Evolutionary conservation across 2,113 vertebrate species (phyloP).

Genomic region (Arvicanthis niloticus): DNA sequence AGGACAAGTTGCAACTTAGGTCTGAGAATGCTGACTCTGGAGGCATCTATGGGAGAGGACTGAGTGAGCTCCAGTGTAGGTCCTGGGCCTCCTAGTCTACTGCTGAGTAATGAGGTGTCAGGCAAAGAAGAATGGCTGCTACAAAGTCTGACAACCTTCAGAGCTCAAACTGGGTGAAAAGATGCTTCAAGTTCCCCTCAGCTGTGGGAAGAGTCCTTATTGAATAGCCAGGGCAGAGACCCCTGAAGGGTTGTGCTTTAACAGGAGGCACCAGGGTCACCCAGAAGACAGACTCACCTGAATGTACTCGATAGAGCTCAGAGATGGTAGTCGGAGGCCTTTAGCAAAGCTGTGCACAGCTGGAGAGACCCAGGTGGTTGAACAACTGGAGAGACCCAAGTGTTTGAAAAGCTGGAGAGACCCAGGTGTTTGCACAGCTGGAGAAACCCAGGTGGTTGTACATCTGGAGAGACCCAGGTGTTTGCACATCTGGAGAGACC

Average conservation of each 20-base stretch:
- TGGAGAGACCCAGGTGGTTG: too few relatives aligned
- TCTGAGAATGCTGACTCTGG: background rate
- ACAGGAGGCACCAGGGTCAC: background rate
- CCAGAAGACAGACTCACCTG: background rate
- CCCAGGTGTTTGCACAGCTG: too few relatives aligned
- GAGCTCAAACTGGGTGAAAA: background rate
- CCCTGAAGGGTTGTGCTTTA: background rate
- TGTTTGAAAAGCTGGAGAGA: too few relatives aligned
- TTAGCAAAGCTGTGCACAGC: background rate
- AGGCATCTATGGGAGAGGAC: background rate
- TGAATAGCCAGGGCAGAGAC: background rate
- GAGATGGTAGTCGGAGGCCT: background rate
- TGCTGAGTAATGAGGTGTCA: background rate
- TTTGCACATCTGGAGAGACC: too few relatives aligned
- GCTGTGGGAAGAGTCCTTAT: background rate
- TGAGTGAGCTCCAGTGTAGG: background rate
- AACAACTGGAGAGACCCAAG: too few relatives aligned
- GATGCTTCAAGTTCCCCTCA: background rate
- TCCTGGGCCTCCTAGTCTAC: background rate
- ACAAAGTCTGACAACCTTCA: background rate
- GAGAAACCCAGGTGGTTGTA: too few relatives aligned
- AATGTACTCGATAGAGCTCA: background rate
- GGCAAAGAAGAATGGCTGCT: background rate
- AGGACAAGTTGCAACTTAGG: constrained; percentile 6
- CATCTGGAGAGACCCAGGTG: too few relatives aligned